Conservation (phyloP, 2,113 vertebrate species). For the Xiphias gladius region DNA sequence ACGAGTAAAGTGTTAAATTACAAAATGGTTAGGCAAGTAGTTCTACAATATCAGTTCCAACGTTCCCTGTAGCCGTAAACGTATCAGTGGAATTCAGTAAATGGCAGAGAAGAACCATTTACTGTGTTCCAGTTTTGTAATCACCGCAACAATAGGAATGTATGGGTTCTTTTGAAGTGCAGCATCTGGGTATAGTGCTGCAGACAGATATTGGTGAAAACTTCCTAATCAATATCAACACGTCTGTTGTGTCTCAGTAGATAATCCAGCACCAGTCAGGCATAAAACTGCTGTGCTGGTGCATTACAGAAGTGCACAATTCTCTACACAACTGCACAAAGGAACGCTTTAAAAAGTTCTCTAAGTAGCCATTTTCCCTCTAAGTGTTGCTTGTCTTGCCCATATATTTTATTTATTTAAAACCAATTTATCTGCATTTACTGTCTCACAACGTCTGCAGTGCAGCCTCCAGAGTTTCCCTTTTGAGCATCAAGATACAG, state of each 20-base stretch:
- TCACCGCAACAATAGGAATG: constrained; percentile 30
- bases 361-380: background rate
- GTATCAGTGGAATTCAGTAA: constrained; percentile 4
- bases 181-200: constrained; percentile 4
- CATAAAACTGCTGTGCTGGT: constrained; percentile 19
- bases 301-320: constrained; percentile 18
- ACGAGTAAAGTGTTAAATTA: constrained; percentile 40
- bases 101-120: constrained; percentile 18
- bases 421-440: constrained; percentile 9
- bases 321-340: background rate
- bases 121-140: constrained; percentile 53
- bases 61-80: background rate
- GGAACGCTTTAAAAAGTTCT: constrained; percentile 4
- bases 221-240: constrained; percentile 30
- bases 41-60: constrained; percentile 11
- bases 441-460: background rate
- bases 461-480: background rate
- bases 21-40: constrained; percentile 9
- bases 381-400: background rate
- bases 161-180: constrained; percentile 29
- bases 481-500: background rate
- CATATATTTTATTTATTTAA: background rate
- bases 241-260: constrained; percentile 38
- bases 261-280: constrained; percentile 23
- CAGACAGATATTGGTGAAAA: constrained; percentile 44